Evolutionary conservation across 1,140 invertebrate species (phyloP), one percentile per base, ranked within the genome.

Genomic region (Rhyzopertha dominica): DNA sequence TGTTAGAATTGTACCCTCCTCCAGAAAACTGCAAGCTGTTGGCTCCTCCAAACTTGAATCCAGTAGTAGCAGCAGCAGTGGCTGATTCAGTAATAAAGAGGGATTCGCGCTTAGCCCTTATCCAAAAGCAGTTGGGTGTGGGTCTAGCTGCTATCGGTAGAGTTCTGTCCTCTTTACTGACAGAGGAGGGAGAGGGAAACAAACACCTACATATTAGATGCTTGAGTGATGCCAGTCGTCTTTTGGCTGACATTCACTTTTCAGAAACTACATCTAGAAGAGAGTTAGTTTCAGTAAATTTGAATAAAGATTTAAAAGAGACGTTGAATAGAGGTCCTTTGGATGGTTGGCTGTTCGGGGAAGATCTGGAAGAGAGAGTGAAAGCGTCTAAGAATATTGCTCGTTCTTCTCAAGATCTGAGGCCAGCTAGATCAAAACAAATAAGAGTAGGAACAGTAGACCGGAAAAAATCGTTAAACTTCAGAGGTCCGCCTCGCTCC

Each of bases 261-360:
- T 17, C 9, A 3, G 22, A 44, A 30, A 25, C 47, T 9, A 17
- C 3, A 3, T 32, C 32, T 1, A n/a, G 41, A 18, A 34, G 40
- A 17, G 26, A 41, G 1, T 29, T 49, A 14, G 18, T 49, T 20
- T 34, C 47, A 1, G 5, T 40, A 8, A 45, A 44, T 44, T 29
- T 49, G 30, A 43, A 37, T 13, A 43, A 35, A 25, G 28, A 44
- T 2, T 1, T 36, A 2, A 43, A 37, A 13, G 47, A 44, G 1
- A 44, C 32, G 5, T 26, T 44, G 9, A 7, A 10, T 3, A 13
- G 19, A 3, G 13, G 35, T n/a, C 39, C 47, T 2, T 2, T 26
- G 5, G 41, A 49, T 13, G 28, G 23, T 9, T 49, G 26, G 19
- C 32, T 49, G 9, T 49, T 49, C 18, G 47, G 47, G 16, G 24